phyloP scores from a whole-genome alignment of 2,797 vertebrate species.

The Octomys mimax region DNA sequence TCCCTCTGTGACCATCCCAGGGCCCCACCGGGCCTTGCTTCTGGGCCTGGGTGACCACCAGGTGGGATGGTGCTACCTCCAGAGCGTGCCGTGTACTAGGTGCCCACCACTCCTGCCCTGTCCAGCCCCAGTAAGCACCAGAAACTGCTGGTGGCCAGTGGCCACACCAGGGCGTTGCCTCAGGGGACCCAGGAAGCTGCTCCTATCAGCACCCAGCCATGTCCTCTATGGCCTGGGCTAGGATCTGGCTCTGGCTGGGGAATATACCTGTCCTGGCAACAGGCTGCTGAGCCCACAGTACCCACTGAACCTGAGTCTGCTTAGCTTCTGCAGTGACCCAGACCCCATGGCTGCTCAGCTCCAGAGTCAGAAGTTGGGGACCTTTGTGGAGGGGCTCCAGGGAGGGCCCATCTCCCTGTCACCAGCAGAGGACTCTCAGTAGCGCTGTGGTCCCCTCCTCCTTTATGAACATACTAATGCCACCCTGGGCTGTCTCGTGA shows the following conservation, averaged over 20 bases:
- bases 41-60: neutral
- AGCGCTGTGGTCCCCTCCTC: neutral
- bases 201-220: neutral
- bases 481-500: accelerated
- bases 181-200: neutral
- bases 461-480: neutral
- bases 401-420: no score
- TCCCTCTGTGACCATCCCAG: neutral
- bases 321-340: neutral
- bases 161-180: neutral
- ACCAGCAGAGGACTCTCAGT: neutral
- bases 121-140: neutral
- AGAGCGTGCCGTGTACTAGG: accelerated
- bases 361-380: neutral
- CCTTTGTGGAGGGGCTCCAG: neutral
- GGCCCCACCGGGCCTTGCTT: neutral
- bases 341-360: neutral
- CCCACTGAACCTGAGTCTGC: neutral
- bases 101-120: neutral
- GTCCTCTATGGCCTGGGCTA: neutral
- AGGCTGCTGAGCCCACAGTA: neutral
- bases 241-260: neutral
- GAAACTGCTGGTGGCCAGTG: neutral
- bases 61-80: neutral
- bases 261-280: accelerated